Conservation (phyloP, 2,888 invertebrate species). For the Cerastoderma edule region DNA sequence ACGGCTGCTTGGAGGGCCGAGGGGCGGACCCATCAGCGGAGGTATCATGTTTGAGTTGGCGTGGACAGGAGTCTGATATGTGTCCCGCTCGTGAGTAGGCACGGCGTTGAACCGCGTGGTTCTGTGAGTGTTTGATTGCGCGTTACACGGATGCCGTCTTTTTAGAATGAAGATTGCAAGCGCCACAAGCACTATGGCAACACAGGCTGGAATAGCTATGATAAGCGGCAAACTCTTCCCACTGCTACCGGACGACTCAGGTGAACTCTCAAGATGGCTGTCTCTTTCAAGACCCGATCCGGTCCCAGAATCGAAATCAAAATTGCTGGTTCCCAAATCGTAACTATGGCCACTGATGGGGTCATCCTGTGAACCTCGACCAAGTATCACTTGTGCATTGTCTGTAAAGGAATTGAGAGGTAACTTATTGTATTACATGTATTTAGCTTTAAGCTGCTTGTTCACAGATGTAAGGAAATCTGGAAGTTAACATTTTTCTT, state of each 20-base stretch:
- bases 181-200: conserved; percentile 72
- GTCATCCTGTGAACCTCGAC: too few relatives aligned
- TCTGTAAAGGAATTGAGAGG: too few relatives aligned
- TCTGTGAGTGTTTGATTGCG: conserved; percentile 52
- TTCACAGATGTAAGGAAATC: too few relatives aligned
- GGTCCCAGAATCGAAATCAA: not conserved
- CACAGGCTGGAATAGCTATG: conserved; percentile 77
- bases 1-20: conserved; percentile 49
- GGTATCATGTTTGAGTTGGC: conserved; percentile 64
- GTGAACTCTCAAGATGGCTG: not conserved
- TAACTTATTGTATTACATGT: too few relatives aligned
- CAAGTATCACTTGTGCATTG: too few relatives aligned
- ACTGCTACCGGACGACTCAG: conserved; percentile 37
- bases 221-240: conserved; percentile 74
- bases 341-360: too few relatives aligned
- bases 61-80: conserved; percentile 39
- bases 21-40: conserved; percentile 35
- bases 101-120: conserved; percentile 69
- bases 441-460: too few relatives aligned
- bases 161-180: conserved; percentile 69
- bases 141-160: conserved; percentile 59
- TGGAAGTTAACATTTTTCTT: too few relatives aligned
- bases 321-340: too few relatives aligned
- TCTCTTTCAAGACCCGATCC: not conserved
- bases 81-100: conserved; percentile 66